Conservation (phyloP, 2,797 vertebrate genomes). For the Neostethus bicornis region DNA sequence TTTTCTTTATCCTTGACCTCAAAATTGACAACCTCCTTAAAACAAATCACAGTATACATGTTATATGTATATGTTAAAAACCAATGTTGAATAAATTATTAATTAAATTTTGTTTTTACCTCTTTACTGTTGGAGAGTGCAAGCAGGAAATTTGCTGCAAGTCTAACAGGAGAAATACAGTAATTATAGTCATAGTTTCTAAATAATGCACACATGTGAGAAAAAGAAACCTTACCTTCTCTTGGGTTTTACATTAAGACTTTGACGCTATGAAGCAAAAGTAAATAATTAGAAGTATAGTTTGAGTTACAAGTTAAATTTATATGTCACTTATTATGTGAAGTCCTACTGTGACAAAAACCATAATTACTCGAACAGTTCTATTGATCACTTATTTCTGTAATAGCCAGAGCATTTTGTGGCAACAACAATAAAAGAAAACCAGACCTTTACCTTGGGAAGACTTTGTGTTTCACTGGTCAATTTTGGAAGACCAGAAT, state of each 20-base stretch:
- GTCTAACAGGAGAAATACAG: constrained; percentile 55
- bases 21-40: constrained; percentile 26
- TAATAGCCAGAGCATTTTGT: not conserved
- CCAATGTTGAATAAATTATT: not conserved
- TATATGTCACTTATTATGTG: too few relatives aligned
- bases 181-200: not conserved
- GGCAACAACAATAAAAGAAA: not conserved
- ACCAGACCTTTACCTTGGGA: constrained; percentile 45
- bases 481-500: constrained; percentile 1
- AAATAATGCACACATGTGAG: constrained; percentile 1
- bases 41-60: not conserved
- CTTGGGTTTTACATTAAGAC: constrained; percentile 61
- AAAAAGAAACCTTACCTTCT: constrained; percentile 58
- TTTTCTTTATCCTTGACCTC: not conserved
- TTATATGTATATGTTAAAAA: constrained; percentile 1
- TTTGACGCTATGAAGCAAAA: constrained; percentile 26
- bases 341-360: too few relatives aligned
- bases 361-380: too few relatives aligned
- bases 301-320: not conserved
- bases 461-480: not conserved
- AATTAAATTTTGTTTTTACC: constrained; percentile 46
- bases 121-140: constrained; percentile 32
- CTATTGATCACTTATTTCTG: too few relatives aligned
- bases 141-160: constrained; percentile 71
- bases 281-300: not conserved